phyloP scores from a whole-genome alignment of 1,140 invertebrate species.

The Bacillus rossius region DNA sequence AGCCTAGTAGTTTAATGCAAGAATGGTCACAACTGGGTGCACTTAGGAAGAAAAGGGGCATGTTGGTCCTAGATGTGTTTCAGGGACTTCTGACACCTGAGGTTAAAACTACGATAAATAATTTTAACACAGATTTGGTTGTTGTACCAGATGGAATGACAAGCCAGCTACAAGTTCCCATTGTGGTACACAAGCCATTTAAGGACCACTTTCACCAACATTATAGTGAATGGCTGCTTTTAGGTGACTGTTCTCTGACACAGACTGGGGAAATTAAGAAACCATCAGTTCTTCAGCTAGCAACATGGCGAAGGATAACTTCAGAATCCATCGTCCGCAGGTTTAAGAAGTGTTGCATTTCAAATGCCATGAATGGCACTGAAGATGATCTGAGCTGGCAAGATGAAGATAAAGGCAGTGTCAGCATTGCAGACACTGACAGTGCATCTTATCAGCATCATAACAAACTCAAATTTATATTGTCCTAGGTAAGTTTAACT shows the following conservation, averaged over 20 bases:
- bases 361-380: slow-evolving; percentile 3
- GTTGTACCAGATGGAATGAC: slow-evolving; percentile 27
- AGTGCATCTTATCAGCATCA: no score
- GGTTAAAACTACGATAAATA: not conserved
- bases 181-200: slow-evolving; percentile 5
- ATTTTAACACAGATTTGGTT: slow-evolving; percentile 13
- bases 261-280: slow-evolving; percentile 7
- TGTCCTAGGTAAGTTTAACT: no score
- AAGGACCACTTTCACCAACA: slow-evolving; percentile 2
- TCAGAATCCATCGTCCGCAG: slow-evolving; percentile 1
- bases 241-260: slow-evolving; percentile 3
- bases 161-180: slow-evolving; percentile 25
- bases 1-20: slow-evolving; percentile 9
- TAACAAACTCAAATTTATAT: no score
- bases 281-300: not conserved
- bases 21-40: slow-evolving; percentile 15
- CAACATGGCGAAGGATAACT: not conserved
- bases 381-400: not conserved
- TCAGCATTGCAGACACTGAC: no score
- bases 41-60: not conserved
- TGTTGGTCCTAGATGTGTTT: slow-evolving; percentile 15
- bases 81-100: slow-evolving; percentile 2
- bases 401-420: no score
- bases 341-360: not conserved
- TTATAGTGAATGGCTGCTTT: slow-evolving; percentile 11